Percentiles rank a stretch among this genome's conserved stretches.
Evolutionary conservation across 1,140 invertebrate species (phyloP).

Genomic region (Atopsyche davidsoni): DNA sequence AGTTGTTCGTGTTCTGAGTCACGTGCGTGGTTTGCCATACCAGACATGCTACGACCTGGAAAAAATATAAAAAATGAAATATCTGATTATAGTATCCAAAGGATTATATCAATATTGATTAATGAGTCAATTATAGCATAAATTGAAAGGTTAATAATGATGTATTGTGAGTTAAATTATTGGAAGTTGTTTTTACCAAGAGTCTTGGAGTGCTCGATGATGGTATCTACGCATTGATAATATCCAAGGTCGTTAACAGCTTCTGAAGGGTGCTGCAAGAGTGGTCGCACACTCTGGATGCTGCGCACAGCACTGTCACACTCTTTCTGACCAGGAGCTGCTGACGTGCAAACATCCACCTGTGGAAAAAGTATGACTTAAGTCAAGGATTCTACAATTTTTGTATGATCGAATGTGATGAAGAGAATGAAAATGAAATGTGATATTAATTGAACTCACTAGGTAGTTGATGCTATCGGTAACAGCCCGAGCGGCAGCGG

Average conservation of each 20-base stretch:
- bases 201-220: slow-evolving; percentile 89
- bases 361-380: slow-evolving; percentile 33
- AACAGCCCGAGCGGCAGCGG: slow-evolving; percentile 78
- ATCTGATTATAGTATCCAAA: too few species aligned
- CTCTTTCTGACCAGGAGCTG: slow-evolving; percentile 87
- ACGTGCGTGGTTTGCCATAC: slow-evolving; percentile 89
- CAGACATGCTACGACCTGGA: slow-evolving; percentile 82
- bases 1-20: slow-evolving; percentile 82
- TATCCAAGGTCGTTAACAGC: slow-evolving; percentile 85
- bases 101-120: too few species aligned
- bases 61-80: too few species aligned
- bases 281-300: slow-evolving; percentile 76
- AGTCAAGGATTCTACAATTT: too few species aligned
- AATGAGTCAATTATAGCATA: too few species aligned
- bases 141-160: too few species aligned
- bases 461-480: slow-evolving; percentile 91
- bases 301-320: slow-evolving; percentile 94
- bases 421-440: neutral
- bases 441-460: slow-evolving; percentile 53
- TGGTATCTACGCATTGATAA: slow-evolving; percentile 89
- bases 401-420: neutral
- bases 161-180: too few species aligned
- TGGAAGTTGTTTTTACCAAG: slow-evolving; percentile 52
- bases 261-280: slow-evolving; percentile 82
- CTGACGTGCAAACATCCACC: slow-evolving; percentile 74